Base-by-base conservation (phyloP, 2,113 vertebrate species). In the Pseudolaguvia tuberculata region DNA sequence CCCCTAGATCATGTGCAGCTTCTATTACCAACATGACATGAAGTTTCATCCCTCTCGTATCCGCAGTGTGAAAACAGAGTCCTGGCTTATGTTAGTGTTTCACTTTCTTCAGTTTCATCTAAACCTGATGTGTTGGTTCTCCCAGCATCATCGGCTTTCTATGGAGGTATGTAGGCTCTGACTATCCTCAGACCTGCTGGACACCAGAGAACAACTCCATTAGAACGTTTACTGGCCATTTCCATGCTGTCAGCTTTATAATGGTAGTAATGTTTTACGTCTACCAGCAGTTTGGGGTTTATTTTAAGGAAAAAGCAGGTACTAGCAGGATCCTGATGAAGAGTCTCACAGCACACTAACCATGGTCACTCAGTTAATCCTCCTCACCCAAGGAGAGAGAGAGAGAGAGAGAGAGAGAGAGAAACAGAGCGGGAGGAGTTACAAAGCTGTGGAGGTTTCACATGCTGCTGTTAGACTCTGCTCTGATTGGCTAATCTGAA, bases 391-490 rank as follows among this genome's bases (percentile, higher is more conserved):
- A 7, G 57, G 59, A 69, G 31, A 29, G 31, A 35, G 23, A 62
- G 27, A 31, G n/a, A n/a, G n/a, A n/a, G n/a, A n/a, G n/a, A n/a
- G n/a, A n/a, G n/a, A n/a, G n/a, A n/a, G n/a, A n/a, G n/a, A n/a
- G n/a, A 48, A 51, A 2, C 23, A 20, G 20, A 48, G 78, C 57
- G 67, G 48, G 52, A 3, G 50, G 70, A 80, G 79, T 84, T 80
- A 73, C 66, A 79, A 61, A 58, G 82, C 68, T 72, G 73, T 84
- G 82, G 81, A 59, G 63, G 79, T 83, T 85, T 84, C 70, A 31
- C 57, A 58, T 76, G 58, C 75, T 83, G 59, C 70, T 79, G 58
- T 39, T 52, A 77, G 78, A 86, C 82, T 62, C 52, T 62, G 72
- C 55, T 73, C 74, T 77, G 79, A 79, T 80, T 72, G 48, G 35